A percentile compares a stretch with the other conserved stretches of the same genome.
These are phyloP conservation scores for Clitarchus hookeri DNA, from an alignment of 2,888 invertebrate genomes.

Conservation along the genomic window DNA sequence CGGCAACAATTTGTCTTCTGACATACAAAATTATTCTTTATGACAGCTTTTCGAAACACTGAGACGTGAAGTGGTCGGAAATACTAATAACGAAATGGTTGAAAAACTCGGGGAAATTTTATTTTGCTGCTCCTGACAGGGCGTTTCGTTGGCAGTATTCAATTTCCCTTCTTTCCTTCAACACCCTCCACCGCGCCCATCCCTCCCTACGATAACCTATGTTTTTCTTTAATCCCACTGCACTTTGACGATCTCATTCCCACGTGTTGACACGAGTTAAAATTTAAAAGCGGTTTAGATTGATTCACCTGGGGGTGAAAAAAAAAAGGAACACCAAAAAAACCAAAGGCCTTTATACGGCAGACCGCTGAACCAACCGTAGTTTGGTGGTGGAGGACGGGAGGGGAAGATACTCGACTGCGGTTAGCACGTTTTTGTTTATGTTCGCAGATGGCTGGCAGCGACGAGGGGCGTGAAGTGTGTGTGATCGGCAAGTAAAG, in stretches of 20 bases:
- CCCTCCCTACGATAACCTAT: background rate
- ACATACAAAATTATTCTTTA: no score
- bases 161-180: background rate
- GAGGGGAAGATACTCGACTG: background rate
- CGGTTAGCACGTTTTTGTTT: background rate
- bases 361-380: background rate
- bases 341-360: background rate
- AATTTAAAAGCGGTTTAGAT: conserved; percentile 24
- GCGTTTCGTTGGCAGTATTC: background rate
- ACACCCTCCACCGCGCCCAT: background rate
- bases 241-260: conserved; percentile 11
- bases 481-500: background rate
- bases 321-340: background rate
- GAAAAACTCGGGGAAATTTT: no score
- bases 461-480: background rate
- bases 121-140: no score
- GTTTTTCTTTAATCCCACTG: conserved; percentile 20
- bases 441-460: background rate
- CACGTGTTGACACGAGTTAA: conserved; percentile 22
- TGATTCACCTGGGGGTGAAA: background rate
- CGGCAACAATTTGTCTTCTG: no score
- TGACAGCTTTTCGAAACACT: no score
- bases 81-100: no score
- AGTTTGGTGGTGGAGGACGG: background rate
- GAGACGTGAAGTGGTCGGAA: no score